Conservation (phyloP, 2,797 vertebrate species). For the Remorina albescens region DNA sequence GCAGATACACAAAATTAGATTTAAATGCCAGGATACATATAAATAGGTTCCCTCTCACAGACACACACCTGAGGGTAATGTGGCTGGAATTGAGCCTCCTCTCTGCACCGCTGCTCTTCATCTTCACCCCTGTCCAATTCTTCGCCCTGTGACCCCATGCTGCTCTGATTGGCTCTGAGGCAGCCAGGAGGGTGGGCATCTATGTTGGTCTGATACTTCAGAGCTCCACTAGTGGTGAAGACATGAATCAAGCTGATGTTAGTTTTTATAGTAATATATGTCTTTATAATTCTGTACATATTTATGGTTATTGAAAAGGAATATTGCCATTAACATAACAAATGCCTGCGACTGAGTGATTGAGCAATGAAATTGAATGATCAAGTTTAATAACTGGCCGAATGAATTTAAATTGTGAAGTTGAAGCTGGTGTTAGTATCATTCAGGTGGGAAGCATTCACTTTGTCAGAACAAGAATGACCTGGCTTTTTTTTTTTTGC, state of each 20-base stretch:
- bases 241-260: not conserved
- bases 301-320: too few relatives aligned
- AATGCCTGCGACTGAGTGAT: too few relatives aligned
- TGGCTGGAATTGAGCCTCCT: conserved; percentile 91
- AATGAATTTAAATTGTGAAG: too few relatives aligned
- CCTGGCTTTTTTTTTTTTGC: not conserved
- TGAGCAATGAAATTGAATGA: too few relatives aligned
- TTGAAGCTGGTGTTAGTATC: too few relatives aligned
- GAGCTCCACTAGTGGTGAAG: conserved; percentile 86
- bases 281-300: not conserved
- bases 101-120: conserved; percentile 84
- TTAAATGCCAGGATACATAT: too few relatives aligned
- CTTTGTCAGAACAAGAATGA: not conserved
- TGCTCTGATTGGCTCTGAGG: conserved; percentile 85
- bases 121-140: conserved; percentile 63
- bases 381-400: too few relatives aligned
- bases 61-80: conserved; percentile 91
- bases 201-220: conserved; percentile 95
- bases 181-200: conserved; percentile 94
- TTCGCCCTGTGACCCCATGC: conserved; percentile 58
- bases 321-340: too few relatives aligned
- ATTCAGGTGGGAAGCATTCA: too few relatives aligned
- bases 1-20: not conserved
- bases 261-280: not conserved
- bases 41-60: too few relatives aligned